Base-by-base conservation (phyloP, 1,140 invertebrate genomes). In the Dysdera silvatica region DNA sequence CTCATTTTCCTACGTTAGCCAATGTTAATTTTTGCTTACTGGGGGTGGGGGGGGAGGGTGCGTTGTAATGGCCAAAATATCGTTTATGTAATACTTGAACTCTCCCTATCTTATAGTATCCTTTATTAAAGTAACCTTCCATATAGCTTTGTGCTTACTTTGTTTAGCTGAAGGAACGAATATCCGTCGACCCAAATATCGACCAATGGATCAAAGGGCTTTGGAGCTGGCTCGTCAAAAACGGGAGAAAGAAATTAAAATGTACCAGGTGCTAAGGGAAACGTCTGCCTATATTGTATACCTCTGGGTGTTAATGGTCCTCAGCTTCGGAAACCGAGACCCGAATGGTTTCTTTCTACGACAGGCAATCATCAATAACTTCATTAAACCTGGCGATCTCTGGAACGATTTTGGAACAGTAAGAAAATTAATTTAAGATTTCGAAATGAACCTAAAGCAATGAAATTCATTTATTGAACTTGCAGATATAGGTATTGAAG, bases 271-370 rank as follows among this genome's bases (percentile, higher is more conserved):
- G 8, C 61, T 81, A 18, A 64, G 74, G 51, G 80, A 81, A 65
- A 75, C 80, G 0, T 33, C 77, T 3, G 72, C 76, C 28, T 81
- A 81, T 66, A 58, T 73, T 3, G 71, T 80, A 61, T 81, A 80
- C 71, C 62, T 81, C 35, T 78, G 73, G 70, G 72, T 81, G 18
- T 71, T 81, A 8, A 71, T 79, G 53, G 71, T 79, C 4, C 73
- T 81, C 54, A 77, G 77, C 63, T 80, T 79, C 67, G 73, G 77
- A 4, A 74, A 74, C 58, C 61, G 76, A 33, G 78, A 77, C 66
- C 71, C 74, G 1, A 69, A 74, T 53, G 71, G 72, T 24, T 78
- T 71, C 60, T 67, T 70, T 26, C 73, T 77, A 66, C 75, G 78
- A 57, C 53, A 71, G n/a, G 73, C 72, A 41, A 62, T 77, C 63